Base-by-base conservation (phyloP, 2,113 vertebrate species). In the Notothenia rossii region DNA sequence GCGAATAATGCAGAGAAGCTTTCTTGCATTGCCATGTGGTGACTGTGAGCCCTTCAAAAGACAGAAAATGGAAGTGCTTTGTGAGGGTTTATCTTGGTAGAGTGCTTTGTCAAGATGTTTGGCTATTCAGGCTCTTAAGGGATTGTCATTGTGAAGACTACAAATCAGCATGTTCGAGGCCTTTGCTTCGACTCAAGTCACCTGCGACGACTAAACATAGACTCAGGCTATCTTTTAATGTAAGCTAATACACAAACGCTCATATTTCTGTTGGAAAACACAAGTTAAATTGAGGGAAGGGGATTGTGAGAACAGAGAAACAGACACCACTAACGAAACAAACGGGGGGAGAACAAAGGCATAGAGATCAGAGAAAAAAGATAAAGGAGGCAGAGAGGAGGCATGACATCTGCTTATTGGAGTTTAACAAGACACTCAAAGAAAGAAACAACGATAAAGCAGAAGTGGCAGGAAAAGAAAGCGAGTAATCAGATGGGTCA, bases 351-450 rank as follows among this genome's bases (percentile, higher is more conserved):
- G 62, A n/a, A 86, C 86, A 91, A 87, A 89, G 74, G 81, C 72
- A 69, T 68, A 18, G 49, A 80, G 72, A 89, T 83, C 73, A 86
- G 79, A 91, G 81, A 70, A 82, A 59, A 82, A 63, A 79, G 62
- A 79, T 61, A 45, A 67, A 75, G 67, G 69, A 81, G 56, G 79
- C 7, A n/a, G 72, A 77, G 83, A 62, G 69, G 59, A 81, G 36
- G 54, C 78, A 75, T 61, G 75, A 77, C 83, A 87, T 86, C 79
- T 89, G 90, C 82, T 87, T 90, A 68, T 51, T 49, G 58, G 62
- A 83, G 83, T 86, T 89, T 91, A 88, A 91, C 84, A 86, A 92
- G 87, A 81, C 70, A 59, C 84, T 87, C 77, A 82, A 61, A 87
- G 69, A 72, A 49, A 79, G 74, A 82, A 69, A 79, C 61, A 63